phyloP scores from a whole-genome alignment of 2,113 vertebrate genomes.

The Machaerirhynchus nigripectus region DNA sequence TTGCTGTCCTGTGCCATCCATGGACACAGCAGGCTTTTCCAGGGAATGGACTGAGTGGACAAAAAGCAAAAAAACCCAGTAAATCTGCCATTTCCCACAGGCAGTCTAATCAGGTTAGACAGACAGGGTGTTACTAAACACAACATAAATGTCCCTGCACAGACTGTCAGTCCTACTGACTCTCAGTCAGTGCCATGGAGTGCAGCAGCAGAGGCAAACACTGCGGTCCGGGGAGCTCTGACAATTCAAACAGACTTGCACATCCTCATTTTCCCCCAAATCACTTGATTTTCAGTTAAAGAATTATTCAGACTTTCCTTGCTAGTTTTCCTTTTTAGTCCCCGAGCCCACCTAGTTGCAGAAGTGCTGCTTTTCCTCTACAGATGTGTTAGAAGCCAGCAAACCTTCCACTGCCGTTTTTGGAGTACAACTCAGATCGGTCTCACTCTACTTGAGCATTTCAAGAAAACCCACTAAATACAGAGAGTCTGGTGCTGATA shows the following conservation, averaged over 20 bases:
- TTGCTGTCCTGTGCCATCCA: neutral
- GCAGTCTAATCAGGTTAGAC: neutral
- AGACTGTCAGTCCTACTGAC: neutral
- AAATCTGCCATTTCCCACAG: neutral
- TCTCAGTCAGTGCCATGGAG: neutral
- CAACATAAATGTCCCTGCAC: neutral
- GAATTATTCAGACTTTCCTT: neutral
- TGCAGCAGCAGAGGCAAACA: neutral
- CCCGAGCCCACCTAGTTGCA: rapidly evolving
- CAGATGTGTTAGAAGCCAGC: neutral
- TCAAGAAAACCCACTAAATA: neutral
- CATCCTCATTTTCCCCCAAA: neutral
- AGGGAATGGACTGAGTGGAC: neutral
- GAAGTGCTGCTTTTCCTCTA: neutral
- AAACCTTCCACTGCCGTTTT: neutral
- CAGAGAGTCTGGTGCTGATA: neutral
- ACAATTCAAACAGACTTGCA: neutral
- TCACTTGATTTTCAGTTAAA: neutral
- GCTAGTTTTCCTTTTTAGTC: neutral
- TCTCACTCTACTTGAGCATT: neutral
- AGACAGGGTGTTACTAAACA: neutral
- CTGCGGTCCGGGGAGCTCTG: neutral
- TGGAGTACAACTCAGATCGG: neutral
- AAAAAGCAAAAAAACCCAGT: neutral
- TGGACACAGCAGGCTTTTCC: neutral